phyloP scores from a whole-genome alignment of 1,140 invertebrate genomes.

The Drosophila sucinea region DNA sequence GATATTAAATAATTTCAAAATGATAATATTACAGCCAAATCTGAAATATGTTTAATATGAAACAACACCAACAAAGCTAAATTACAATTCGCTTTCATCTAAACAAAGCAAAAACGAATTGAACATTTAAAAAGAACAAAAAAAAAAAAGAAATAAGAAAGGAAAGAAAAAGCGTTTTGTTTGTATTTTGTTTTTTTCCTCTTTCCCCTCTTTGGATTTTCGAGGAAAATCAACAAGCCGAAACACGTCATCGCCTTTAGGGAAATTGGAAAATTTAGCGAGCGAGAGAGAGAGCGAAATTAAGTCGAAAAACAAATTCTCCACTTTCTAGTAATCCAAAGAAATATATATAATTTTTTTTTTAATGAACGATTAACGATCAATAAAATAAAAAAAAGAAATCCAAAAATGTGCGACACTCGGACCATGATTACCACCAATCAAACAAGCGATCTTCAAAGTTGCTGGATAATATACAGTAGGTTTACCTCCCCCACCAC shows the following conservation, averaged over 20 bases:
- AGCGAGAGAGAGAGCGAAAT: conserved; percentile 9
- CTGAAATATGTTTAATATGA: background rate
- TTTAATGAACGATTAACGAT: background rate
- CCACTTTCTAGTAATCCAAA: background rate
- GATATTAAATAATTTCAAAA: background rate
- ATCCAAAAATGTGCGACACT: conserved; percentile 73
- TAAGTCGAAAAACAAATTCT: background rate
- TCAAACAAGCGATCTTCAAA: conserved; percentile 76
- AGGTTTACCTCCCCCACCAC: conserved; percentile 27
- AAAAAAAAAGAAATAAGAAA: background rate
- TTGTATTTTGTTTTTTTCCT: conserved; percentile 29
- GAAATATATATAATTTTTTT: background rate
- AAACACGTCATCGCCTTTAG: conserved; percentile 64
- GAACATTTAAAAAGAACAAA: background rate
- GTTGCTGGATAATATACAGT: conserved; percentile 83
- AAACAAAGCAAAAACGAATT: conserved; percentile 32
- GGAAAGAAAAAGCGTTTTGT: conserved; percentile 1
- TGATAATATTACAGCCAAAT: conserved; percentile 11
- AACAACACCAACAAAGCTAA: background rate
- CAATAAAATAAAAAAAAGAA: background rate
- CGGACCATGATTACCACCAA: conserved; percentile 66
- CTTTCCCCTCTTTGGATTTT: conserved; percentile 7
- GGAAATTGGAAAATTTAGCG: background rate
- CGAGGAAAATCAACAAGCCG: conserved; percentile 28
- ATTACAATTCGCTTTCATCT: conserved; percentile 3